Percentiles rank a stretch among this genome's conserved stretches.
Conservation (phyloP, 2,888 invertebrate species). For the Drosophila rellima region DNA sequence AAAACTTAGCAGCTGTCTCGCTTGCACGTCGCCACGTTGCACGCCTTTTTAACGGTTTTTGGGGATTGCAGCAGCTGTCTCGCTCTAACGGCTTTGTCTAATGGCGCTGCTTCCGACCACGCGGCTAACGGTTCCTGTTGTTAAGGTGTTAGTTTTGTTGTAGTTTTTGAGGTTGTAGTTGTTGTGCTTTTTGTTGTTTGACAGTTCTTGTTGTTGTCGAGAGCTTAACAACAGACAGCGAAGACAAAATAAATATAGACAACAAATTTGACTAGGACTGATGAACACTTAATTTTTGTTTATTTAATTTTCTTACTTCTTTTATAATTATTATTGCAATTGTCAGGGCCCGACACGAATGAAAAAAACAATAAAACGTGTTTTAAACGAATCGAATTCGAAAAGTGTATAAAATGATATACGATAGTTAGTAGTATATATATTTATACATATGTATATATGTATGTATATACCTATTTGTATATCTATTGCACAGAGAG, state of each 20-base stretch:
- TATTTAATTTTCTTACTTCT: background rate
- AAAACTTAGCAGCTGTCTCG: slow-evolving; percentile 27
- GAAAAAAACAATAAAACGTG: slow-evolving; percentile 4
- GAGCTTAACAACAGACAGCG: slow-evolving; percentile 17
- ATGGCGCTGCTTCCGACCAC: slow-evolving; percentile 11
- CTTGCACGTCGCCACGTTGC: slow-evolving; percentile 28
- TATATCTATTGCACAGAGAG: slow-evolving; percentile 53
- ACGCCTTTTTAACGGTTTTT: slow-evolving; percentile 13
- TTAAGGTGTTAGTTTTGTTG: slow-evolving; percentile 26
- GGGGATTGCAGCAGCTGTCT: slow-evolving; percentile 37
- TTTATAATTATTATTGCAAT: slow-evolving; percentile 29
- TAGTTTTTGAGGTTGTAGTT: slow-evolving; percentile 6
- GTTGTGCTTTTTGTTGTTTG: slow-evolving; percentile 34
- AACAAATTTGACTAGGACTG: slow-evolving; percentile 33
- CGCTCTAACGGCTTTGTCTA: slow-evolving; percentile 41
- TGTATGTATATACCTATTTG: slow-evolving; percentile 17
- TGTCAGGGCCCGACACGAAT: slow-evolving; percentile 28
- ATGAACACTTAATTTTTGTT: slow-evolving; percentile 33
- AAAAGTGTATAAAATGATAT: slow-evolving; percentile 9
- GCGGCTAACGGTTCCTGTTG: slow-evolving; percentile 15
- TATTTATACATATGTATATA: slow-evolving; percentile 9
- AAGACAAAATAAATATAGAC: slow-evolving; percentile 18
- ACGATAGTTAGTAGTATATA: slow-evolving; percentile 26
- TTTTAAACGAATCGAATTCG: slow-evolving; percentile 24
- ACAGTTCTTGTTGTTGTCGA: slow-evolving; percentile 26